Base-by-base conservation (phyloP, 2,113 vertebrate species). In the Nymphicus hollandicus region DNA sequence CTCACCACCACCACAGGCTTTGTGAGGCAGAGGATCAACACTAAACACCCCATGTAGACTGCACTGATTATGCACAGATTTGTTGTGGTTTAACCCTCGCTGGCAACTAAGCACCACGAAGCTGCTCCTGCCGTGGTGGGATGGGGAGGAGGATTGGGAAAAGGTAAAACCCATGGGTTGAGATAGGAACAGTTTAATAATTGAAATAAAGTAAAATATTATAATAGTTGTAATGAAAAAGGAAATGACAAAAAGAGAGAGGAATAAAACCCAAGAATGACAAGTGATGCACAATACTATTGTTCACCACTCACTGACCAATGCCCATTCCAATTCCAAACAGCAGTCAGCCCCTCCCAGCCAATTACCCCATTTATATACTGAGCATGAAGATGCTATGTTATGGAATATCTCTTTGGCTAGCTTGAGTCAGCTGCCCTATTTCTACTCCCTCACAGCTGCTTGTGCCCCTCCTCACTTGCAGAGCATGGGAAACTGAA, bases 1-100 rank as follows among this genome's bases (percentile, higher is more conserved):
- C 68, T 81, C 68, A 46, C 29, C 33, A 39, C 4, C 31, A 63
- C 13, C 1, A 2, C 28, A 13, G 0, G 0, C 11, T 16, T 31
- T 76, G 12, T 25, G 28, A 91, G 28, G 13, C 33, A 65, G 47
- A 89, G 16, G 3, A 44, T 8, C 31, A 55, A 55, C 37, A 39
- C 20, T 35, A 37, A 53, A 49, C 28, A 47, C 23, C 25, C 24
- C 47, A 28, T 7, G 2, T 20, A 83, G 37, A 39, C 3, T 66
- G 29, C 14, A 68, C 5, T 28, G 4, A 46, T 43, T 66, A 37
- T n/a, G 15, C 6, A 63, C 25, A 71, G 41, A 35, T 58, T 58
- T 58, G 56, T 22, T 35, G 55, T 23, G 33, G 33, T 58, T n/a
- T 58, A 58, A 58, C n/a, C 55, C 33, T 33, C 23, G 55, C 33